Conservation (phyloP, 2,797 vertebrate species). For the Erpetoichthys calabaricus region DNA sequence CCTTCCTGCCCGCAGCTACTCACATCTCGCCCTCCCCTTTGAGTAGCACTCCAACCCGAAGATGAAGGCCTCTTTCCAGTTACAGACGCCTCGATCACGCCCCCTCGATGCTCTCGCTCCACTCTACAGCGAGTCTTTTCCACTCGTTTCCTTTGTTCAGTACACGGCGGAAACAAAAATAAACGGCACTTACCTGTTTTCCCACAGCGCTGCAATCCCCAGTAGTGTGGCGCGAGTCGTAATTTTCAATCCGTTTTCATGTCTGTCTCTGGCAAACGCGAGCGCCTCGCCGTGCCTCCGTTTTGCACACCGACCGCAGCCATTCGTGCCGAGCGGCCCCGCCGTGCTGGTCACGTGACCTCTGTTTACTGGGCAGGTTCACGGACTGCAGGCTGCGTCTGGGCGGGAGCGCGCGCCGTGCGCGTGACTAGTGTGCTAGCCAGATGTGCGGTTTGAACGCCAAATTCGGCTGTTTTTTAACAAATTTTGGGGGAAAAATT, state of each 20-base stretch:
- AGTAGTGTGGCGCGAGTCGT: not conserved
- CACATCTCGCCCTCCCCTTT: not conserved
- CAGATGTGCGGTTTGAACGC: too few species aligned
- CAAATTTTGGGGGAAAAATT: too few species aligned
- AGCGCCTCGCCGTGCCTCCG: conserved; percentile 3
- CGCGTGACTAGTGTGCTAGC: too few species aligned
- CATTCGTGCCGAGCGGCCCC: conserved; percentile 11
- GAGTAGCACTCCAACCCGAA: conserved; percentile 1
- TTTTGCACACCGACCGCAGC: conserved; percentile 11
- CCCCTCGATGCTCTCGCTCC: too few species aligned
- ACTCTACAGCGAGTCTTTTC: too few species aligned
- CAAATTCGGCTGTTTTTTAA: too few species aligned
- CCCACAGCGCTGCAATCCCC: not conserved
- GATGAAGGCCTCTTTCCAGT: conserved; percentile 19
- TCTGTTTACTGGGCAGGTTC: conserved; percentile 14
- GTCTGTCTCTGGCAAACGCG: not conserved
- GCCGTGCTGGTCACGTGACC: conserved; percentile 12
- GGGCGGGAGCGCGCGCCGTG: too few species aligned
- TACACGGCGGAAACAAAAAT: not conserved
- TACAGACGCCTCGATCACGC: not conserved
- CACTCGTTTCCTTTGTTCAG: not conserved
- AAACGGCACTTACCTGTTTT: conserved; percentile 6
- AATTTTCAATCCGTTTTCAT: conserved; percentile 1
- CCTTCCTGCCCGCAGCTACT: not conserved
- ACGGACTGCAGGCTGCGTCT: not conserved